Conservation (phyloP, 2,797 vertebrate species). For the Loriculus beryllinus region DNA sequence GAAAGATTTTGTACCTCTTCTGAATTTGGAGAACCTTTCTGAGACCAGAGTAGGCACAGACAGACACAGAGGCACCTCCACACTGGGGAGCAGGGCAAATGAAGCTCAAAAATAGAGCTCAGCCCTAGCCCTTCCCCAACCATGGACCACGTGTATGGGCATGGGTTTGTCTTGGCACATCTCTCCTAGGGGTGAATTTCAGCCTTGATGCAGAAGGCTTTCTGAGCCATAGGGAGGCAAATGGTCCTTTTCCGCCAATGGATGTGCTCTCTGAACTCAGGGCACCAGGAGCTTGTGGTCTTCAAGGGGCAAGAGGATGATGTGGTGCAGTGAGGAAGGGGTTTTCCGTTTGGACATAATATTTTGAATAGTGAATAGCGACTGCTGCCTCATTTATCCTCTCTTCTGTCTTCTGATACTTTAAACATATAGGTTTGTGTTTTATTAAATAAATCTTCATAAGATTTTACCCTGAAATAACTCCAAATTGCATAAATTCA, state of each 20-base stretch:
- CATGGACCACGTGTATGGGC: accelerated
- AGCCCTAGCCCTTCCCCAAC: background rate
- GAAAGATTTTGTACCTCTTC: background rate
- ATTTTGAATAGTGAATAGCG: background rate
- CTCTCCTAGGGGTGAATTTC: background rate
- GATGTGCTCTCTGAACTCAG: background rate
- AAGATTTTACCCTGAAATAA: background rate
- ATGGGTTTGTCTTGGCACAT: background rate
- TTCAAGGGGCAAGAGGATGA: accelerated
- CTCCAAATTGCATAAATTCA: background rate
- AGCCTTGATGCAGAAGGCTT: background rate
- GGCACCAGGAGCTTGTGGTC: background rate
- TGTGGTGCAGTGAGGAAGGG: background rate
- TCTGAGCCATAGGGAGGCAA: background rate
- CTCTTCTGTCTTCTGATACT: background rate
- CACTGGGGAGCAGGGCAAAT: accelerated
- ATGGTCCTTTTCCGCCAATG: background rate
- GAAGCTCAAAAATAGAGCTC: background rate
- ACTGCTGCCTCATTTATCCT: background rate
- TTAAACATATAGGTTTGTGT: background rate
- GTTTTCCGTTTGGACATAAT: background rate
- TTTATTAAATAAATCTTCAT: background rate
- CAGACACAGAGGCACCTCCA: background rate
- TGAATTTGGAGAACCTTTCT: background rate
- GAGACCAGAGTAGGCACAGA: background rate